phyloP scores from a whole-genome alignment of 2,888 invertebrate genomes.

The Pandemis heparana region DNA sequence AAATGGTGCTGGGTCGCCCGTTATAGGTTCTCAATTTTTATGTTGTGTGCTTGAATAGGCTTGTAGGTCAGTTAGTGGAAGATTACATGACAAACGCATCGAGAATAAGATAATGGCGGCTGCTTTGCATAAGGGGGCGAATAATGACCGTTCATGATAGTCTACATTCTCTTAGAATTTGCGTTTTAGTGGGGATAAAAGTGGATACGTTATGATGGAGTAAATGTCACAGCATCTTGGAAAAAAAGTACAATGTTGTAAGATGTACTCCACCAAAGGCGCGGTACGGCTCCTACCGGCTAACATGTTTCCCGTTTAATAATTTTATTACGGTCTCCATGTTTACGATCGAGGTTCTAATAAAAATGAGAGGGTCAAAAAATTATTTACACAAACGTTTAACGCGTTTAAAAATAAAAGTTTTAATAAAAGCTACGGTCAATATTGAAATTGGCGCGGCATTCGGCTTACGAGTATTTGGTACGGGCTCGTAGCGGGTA shows the following conservation, averaged over 20 bases:
- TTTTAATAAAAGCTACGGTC: slow-evolving; percentile 40
- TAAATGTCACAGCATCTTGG: background rate
- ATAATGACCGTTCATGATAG: background rate
- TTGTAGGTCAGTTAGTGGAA: background rate
- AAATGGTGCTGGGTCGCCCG: slow-evolving; percentile 10
- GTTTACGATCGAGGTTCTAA: slow-evolving; percentile 36
- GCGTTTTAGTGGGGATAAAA: background rate
- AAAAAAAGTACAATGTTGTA: background rate
- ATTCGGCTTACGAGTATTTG: slow-evolving; percentile 26
- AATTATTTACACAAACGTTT: slow-evolving; percentile 40
- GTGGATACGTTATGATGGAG: too few relatives aligned
- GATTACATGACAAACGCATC: slow-evolving; percentile 3
- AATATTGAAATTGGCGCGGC: slow-evolving; percentile 35
- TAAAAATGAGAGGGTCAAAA: slow-evolving; percentile 31
- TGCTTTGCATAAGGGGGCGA: slow-evolving; percentile 1
- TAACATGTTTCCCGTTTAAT: slow-evolving; percentile 33
- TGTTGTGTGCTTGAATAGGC: background rate
- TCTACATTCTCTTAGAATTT: background rate
- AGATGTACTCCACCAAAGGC: background rate
- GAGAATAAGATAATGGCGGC: background rate
- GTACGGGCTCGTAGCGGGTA: slow-evolving; percentile 10
- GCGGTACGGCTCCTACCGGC: background rate
- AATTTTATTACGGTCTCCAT: slow-evolving; percentile 39
- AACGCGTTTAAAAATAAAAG: slow-evolving; percentile 41
- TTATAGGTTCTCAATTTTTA: slow-evolving; percentile 7